phyloP scores from a whole-genome alignment of 2,888 invertebrate species.

The Cryptocephalus primarius region DNA sequence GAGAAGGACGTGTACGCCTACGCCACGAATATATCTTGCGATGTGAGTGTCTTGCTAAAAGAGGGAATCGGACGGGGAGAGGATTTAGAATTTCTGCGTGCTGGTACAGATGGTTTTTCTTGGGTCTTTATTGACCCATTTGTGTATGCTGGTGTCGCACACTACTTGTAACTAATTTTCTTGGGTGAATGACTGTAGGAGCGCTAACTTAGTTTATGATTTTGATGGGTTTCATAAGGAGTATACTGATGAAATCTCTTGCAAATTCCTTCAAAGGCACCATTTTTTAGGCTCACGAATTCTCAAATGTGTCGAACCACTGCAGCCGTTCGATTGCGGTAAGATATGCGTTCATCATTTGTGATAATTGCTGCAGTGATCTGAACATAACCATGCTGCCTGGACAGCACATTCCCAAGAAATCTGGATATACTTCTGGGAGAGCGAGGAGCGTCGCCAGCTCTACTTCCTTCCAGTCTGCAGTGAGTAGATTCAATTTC shows the following conservation, averaged over 20 bases:
- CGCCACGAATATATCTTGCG: slow-evolving; percentile 29
- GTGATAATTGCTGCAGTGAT: slow-evolving; percentile 38
- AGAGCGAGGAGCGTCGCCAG: slow-evolving; percentile 6
- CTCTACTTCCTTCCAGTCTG: slow-evolving; percentile 1
- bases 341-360: slow-evolving; percentile 37
- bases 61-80: not conserved
- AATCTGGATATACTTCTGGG: slow-evolving; percentile 6
- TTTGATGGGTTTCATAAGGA: too few relatives aligned
- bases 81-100: not conserved
- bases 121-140: too few relatives aligned
- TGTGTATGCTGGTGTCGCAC: too few relatives aligned
- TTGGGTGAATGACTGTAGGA: too few relatives aligned
- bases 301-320: slow-evolving; percentile 24
- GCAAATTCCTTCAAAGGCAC: too few relatives aligned
- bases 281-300: slow-evolving; percentile 34
- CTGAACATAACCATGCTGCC: slow-evolving; percentile 32
- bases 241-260: too few relatives aligned
- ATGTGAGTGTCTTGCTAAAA: slow-evolving; percentile 19
- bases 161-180: too few relatives aligned
- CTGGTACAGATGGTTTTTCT: too few relatives aligned
- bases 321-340: slow-evolving; percentile 38
- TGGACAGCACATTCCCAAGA: slow-evolving; percentile 36
- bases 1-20: slow-evolving; percentile 32
- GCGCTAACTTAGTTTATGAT: too few relatives aligned
- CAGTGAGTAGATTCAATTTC: slow-evolving; percentile 1